phyloP scores from a whole-genome alignment of 2,797 vertebrate genomes.

The Acanthis flammea region DNA sequence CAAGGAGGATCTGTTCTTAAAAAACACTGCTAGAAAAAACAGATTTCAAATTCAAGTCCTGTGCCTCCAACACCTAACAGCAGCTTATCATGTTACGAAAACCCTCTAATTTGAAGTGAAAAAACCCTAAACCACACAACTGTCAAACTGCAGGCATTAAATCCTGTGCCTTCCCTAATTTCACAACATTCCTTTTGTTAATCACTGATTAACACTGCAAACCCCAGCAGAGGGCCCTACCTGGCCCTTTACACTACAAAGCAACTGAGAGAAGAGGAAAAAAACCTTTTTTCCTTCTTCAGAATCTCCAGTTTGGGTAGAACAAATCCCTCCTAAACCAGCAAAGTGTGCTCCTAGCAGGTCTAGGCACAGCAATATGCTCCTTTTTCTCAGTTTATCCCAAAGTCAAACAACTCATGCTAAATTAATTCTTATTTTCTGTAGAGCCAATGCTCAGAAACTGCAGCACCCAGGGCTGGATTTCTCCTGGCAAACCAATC shows the following conservation, averaged over 20 bases:
- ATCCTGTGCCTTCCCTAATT: background rate
- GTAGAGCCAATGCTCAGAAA: background rate
- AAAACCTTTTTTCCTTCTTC: background rate
- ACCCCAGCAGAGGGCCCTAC: background rate
- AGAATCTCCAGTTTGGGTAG: background rate
- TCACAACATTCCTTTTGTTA: background rate
- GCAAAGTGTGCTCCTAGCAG: background rate
- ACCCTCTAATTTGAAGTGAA: background rate
- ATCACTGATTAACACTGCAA: background rate
- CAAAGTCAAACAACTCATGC: background rate
- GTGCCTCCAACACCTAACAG: rapidly evolving
- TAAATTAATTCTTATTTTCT: background rate
- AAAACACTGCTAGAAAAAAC: background rate
- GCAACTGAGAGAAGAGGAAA: background rate
- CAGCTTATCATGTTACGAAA: background rate
- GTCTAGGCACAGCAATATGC: too few species aligned
- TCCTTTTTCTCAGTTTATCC: background rate
- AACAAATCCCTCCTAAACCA: background rate
- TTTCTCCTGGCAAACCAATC: background rate
- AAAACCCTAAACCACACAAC: background rate
- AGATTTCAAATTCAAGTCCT: background rate
- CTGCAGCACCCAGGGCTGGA: background rate
- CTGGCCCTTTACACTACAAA: background rate
- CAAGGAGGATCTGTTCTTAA: background rate
- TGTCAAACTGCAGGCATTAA: background rate